Percentiles rank a stretch among this genome's conserved stretches.
These are phyloP conservation scores for Apeira syringaria DNA, from an alignment of 2,888 invertebrate genomes.

Conservation along the genomic window DNA sequence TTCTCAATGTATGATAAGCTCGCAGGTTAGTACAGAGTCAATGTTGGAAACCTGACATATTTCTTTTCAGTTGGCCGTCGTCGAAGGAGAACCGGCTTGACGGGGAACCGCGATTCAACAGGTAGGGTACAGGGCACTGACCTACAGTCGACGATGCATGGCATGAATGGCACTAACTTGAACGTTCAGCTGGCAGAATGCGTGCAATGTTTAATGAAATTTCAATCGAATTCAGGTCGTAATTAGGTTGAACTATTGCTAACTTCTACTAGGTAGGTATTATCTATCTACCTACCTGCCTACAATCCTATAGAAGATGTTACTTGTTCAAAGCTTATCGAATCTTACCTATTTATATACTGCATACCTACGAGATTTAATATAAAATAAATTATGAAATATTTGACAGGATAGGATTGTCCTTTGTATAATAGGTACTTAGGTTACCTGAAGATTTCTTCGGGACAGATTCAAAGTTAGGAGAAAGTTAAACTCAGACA, in stretches of 20 bases:
- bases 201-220: constrained; percentile 42
- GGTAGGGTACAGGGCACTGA: constrained; percentile 79
- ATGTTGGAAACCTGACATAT: constrained; percentile 54
- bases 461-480: background rate
- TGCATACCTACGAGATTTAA: no score
- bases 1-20: constrained; percentile 27
- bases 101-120: constrained; percentile 68
- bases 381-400: no score
- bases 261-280: background rate
- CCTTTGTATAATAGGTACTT: no score
- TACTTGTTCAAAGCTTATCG: no score
- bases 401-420: no score
- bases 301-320: no score
- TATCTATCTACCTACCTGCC: background rate
- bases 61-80: constrained; percentile 43
- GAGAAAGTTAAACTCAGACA: background rate
- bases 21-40: constrained; percentile 29
- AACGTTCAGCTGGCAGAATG: constrained; percentile 46
- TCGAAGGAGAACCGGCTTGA: constrained; percentile 66
- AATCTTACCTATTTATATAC: no score
- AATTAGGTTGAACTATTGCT: background rate
- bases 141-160: constrained; percentile 65
- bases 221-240: constrained; percentile 31
- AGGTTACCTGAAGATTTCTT: no score
- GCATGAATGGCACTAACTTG: constrained; percentile 62